Evolutionary conservation across 2,797 vertebrate genomes (phyloP), one percentile per base, ranked within the genome.

Genomic region (Meda fulgida): DNA sequence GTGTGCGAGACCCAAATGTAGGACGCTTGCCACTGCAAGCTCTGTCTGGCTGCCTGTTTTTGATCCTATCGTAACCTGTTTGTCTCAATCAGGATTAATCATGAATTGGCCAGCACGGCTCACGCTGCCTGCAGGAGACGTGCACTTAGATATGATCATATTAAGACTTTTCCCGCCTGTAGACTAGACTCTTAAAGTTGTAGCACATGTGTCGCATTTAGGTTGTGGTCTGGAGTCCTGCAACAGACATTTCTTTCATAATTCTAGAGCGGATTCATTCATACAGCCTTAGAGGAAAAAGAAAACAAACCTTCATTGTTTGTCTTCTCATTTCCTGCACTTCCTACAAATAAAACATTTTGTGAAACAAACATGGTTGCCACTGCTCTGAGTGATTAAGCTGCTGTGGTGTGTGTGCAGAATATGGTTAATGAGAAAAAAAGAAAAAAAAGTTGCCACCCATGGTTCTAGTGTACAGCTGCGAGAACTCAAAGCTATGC

Each of bases 291-390:
- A 60, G 14, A 34, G 23, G 1, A 40, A 40, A 40, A 10, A 29
- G 19, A 65, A 7, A 29, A 76, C 70, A 31, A 55, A 89, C 86
- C 86, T 83, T 76, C 40, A 38, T 34, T 60, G 21, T 79, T 79
- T 31, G 23, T 16, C 78, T 89, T 84, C 26, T 86, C 67, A 65
- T 51, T n/a, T 83, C 29, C 81, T 66, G 71, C 40, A 21, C 23
- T 18, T 76, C 63, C 86, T 87, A 73, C 36, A 75, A 5, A 14
- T 4, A 60, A 83, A 84, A 26, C 5, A n/a, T 21, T 38, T 7
- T n/a, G 76, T 40, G 5, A 31, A 38, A 65, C 29, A 55, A 55
- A n/a, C 55, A 60, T 26, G 10, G 10, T 4, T 60, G 55, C 10
- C n/a, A 58, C 4, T 58, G 9, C 23, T 43, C 40, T 40, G 40